Percentiles rank a stretch among this genome's conserved stretches.
These are phyloP conservation scores for Portunus trituberculatus DNA, from an alignment of 1,140 invertebrate genomes.

Conservation along the genomic window DNA sequence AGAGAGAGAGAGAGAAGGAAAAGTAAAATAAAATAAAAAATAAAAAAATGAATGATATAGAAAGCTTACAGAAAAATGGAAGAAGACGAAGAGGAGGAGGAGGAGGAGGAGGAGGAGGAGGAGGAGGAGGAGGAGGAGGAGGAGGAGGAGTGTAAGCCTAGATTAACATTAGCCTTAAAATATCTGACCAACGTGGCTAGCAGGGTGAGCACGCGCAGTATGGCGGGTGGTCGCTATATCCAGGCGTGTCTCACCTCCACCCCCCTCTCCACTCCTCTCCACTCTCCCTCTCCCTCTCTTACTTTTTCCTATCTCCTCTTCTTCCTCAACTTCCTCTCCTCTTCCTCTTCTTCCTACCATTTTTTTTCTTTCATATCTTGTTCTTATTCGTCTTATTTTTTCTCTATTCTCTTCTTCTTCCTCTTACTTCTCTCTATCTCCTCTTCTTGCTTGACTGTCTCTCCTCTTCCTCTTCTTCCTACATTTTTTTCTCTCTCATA, in stretches of 20 bases:
- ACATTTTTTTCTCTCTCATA: no score
- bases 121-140: neutral
- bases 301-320: neutral
- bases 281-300: neutral
- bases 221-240: neutral
- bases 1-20: neutral
- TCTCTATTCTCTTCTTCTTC: neutral
- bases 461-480: neutral
- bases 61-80: neutral
- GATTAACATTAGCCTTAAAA: neutral
- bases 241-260: neutral
- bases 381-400: neutral
- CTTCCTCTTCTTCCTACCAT: neutral
- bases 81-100: neutral
- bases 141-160: constrained; percentile 10
- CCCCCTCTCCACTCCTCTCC: neutral
- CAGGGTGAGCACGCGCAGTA: neutral
- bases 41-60: neutral
- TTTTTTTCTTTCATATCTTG: neutral
- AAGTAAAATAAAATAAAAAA: neutral
- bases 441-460: neutral
- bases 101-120: neutral
- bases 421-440: neutral
- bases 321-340: neutral
- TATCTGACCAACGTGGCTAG: neutral